Evolutionary conservation across 2,888 invertebrate species (phyloP).

Genomic region (Nysson spinosus): DNA sequence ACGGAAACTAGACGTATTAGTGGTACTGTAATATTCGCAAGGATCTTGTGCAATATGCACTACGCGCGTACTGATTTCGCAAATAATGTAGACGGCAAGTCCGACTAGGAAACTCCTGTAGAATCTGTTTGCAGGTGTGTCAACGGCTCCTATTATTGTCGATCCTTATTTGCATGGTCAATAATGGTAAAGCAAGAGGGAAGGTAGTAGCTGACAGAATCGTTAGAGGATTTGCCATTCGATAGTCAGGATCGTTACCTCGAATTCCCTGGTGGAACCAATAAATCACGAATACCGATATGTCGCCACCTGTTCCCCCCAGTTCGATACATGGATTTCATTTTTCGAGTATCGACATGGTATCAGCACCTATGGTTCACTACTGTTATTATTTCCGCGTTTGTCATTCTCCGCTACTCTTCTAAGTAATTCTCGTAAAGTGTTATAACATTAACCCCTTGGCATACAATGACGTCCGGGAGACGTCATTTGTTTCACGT

Average conservation of each 20-base stretch:
- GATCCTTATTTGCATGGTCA: conserved; percentile 61
- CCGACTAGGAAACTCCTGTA: no score
- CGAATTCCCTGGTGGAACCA: not conserved
- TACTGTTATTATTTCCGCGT: conserved; percentile 28
- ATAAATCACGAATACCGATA: conserved; percentile 12
- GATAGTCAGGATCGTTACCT: not conserved
- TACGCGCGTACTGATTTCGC: not conserved
- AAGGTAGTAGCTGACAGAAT: conserved; percentile 14
- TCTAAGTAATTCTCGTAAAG: no score
- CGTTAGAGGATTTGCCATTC: conserved; percentile 4
- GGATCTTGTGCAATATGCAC: not conserved
- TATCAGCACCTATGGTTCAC: not conserved
- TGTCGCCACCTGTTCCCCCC: not conserved
- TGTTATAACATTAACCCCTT: no score
- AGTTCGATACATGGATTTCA: conserved; percentile 12
- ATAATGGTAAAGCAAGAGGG: conserved; percentile 26
- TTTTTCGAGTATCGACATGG: conserved; percentile 4
- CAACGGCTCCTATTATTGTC: conserved; percentile 63
- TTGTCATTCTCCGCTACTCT: conserved; percentile 15
- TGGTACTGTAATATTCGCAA: no score
- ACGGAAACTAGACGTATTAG: no score
- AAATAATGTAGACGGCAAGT: no score
- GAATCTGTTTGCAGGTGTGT: conserved; percentile 55
- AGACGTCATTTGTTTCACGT: no score
- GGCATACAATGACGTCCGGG: no score